Base-by-base conservation (phyloP, 2,888 invertebrate species). In the Morpho helenor region DNA sequence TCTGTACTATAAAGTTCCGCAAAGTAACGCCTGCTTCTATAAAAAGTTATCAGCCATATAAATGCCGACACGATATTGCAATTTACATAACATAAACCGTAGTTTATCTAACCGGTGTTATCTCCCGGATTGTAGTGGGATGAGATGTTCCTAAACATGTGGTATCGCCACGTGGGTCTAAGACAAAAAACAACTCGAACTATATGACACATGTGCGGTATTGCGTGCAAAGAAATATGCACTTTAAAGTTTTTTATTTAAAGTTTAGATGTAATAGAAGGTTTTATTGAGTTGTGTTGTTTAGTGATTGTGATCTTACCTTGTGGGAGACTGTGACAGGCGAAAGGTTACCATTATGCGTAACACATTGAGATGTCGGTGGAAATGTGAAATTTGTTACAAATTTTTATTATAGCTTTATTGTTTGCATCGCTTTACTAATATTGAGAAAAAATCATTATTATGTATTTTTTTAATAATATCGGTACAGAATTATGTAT, bases 291-390 rank as follows among this genome's bases (percentile, higher is more conserved):
- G 16, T 62, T 63, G 64, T 49, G 55, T 52, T 55, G 52, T 66
- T 58, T 64, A 45, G 47, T 48, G 10, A 56, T 47, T 31, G 40
- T 10, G 57, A 48, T 57, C 61, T 80, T 80, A 89, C 89, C 87
- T 88, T 87, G 89, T 87, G 89, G 89, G 89, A 87, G 89, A 87
- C 80, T 77, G 80, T 77, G 79, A 81, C 78, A 81, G 75, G 79
- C 81, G 72, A 85, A 84, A 87, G 86, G 85, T 86, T 87, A 82
- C 79, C 73, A 73, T 80, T 81, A 87, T 85, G 86, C 77, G 79
- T 76, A 79, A 74, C 88, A 87, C 73, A 83, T 86, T 87, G 83
- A 76, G 75, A 56, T 56, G 48, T 46, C 42, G 56, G 59, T 40
- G 59, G 56, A 56, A 54, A 59, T 58, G 50, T 56, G 44, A 47